phyloP scores from a whole-genome alignment of 2,113 vertebrate genomes.

The Emydura subglobosa region DNA sequence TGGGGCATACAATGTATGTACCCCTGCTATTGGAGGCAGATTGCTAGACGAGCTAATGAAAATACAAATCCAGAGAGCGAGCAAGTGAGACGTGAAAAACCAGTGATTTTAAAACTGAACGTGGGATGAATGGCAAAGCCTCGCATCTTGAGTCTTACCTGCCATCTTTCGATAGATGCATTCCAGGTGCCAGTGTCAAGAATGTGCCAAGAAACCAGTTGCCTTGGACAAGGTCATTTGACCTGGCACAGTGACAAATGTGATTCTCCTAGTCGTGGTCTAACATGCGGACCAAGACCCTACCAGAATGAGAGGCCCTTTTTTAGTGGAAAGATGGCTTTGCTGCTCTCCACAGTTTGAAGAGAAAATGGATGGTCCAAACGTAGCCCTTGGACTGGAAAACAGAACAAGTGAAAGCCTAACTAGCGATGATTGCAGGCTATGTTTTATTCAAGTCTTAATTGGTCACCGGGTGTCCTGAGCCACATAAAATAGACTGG shows the following conservation, averaged over 20 bases:
- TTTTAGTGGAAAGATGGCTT: not conserved
- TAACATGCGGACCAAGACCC: no score
- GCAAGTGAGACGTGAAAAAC: slow-evolving; percentile 2
- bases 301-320: not conserved
- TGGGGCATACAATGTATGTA: not conserved
- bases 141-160: not conserved
- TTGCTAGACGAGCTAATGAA: no score
- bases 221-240: not conserved
- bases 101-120: not conserved
- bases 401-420: not conserved
- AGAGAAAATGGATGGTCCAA: not conserved
- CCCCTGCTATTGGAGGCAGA: no score
- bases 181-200: not conserved
- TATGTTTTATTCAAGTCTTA: not conserved
- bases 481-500: not conserved
- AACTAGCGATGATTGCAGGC: not conserved
- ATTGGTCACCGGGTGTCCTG: not conserved
- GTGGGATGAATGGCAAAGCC: not conserved
- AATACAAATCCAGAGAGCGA: no score
- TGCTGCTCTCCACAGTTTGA: not conserved
- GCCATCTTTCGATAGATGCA: not conserved
- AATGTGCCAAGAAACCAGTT: not conserved
- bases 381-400: not conserved
- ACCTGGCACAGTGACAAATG: not conserved
- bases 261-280: not conserved